Evolutionary conservation across 35 echinoderm and acorn worm genomes (phyloP), one percentile per base, ranked within the genome.

Genomic region (Apostichopus japonicus): DNA sequence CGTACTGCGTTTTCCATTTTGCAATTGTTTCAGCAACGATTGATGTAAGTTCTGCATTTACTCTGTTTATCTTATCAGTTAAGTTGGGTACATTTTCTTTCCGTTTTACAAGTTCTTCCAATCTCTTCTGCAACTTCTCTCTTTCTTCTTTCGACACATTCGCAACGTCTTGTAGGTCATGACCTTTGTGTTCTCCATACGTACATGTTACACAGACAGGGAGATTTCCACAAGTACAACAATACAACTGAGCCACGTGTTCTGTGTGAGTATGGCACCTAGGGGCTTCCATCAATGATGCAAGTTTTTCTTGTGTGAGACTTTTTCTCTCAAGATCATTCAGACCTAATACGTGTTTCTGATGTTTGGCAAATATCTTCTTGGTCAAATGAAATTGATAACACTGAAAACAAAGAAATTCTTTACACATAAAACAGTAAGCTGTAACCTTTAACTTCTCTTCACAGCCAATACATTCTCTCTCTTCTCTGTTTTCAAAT

Each of bases 391-490:
- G 86, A 54, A 72, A 89, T 21, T 72, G 14, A 75, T 89, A 16
- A 72, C 86, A 89, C 15, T n/a, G 10, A 10, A 19, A 16, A 54
- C 86, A 89, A 13, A 89, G 23, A 53, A 89, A 89, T 5, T 72
- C n/a, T 6, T 52, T 89, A 19, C 86, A 89, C 27, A 55, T 89
- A 22, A 89, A 89, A 16, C 86, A 89, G n/a, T 72, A 89, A 4
- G 86, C 59, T 72, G 23, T 24, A 75, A 54, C 62, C 11, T 51
- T 75, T 44, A 52, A 6, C 3, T 89, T n/a, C 62, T 89, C 72
- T n/a, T 13, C 56, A 58, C 81, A 84, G 53, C 81, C 23, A 58
- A 57, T 17, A 84, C 81, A 84, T 84, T 84, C 54, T 16, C 81
- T 52, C 15, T n/a, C 53, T 84, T 84, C 81, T 6, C 59, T 13